Evolutionary conservation across 2,797 vertebrate genomes (phyloP).

Genomic region (Hafferia zeledoni): DNA sequence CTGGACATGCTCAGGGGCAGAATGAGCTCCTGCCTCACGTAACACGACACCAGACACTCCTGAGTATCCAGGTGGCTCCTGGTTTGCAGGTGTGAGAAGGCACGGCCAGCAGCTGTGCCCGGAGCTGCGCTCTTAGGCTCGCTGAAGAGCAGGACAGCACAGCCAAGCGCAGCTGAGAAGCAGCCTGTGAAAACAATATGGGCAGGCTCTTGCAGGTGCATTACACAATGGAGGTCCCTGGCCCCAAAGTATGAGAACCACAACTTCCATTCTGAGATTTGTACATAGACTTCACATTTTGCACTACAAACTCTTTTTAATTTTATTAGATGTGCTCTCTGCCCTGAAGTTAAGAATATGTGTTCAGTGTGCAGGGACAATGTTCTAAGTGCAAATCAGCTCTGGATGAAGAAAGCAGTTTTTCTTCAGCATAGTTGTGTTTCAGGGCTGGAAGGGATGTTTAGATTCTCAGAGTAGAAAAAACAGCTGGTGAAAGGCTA

Average conservation of each 20-base stretch:
- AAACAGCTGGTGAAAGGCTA: background rate
- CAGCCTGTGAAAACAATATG: background rate
- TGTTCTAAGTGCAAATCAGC: background rate
- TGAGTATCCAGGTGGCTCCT: background rate
- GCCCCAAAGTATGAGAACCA: background rate
- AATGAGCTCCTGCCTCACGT: background rate
- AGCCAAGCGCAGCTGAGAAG: background rate
- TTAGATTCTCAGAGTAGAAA: background rate
- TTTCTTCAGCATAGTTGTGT: background rate
- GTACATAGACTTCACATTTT: background rate
- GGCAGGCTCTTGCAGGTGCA: background rate
- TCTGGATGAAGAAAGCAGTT: background rate
- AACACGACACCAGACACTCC: background rate
- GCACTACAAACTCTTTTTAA: background rate
- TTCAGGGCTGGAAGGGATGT: background rate
- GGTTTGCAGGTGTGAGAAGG: background rate
- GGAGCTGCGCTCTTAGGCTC: background rate
- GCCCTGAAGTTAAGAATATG: background rate
- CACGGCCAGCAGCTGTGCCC: background rate
- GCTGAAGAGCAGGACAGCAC: background rate
- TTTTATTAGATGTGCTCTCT: background rate
- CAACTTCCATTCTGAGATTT: background rate
- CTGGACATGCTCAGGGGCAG: background rate
- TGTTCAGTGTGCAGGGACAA: accelerated
- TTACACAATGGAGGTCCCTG: background rate